Evolutionary conservation across 2,888 invertebrate genomes (phyloP), one percentile per base, ranked within the genome.

Genomic region (Furcula furcula): DNA sequence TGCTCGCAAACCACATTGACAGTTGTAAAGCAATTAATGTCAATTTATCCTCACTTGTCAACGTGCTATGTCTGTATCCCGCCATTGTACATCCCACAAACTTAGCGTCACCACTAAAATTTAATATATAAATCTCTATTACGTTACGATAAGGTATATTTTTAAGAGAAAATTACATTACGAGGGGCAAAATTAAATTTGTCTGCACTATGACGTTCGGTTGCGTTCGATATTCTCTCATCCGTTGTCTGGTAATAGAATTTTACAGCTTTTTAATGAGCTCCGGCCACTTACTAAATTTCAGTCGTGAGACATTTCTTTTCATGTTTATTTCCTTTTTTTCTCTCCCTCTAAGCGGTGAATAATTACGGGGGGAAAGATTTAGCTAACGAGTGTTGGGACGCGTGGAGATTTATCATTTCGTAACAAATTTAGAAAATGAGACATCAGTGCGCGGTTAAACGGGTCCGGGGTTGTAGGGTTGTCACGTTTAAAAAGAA

Each of bases 231-330:
- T 59, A 70, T 60, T 58, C 64, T 57, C 65, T 57, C 72, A 75
- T 76, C 72, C 69, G 66, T 65, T 71, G 63, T 70, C 76, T 70
- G 62, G 61, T 75, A 75, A 82, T 79, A 79, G 74, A 75, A 70
- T 76, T 85, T 85, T 85, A 86, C 84, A 83, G 80, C 84, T 81
- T 85, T 85, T 81, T 86, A 86, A 86, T 86, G 84, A 84, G 81
- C 76, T 59, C 65, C 62, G 66, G 69, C 78, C 77, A 75, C 79
- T 84, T 81, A 83, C 79, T 79, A 75, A 78, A 82, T 81, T 79
- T 76, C 75, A 74, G 57, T 61, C 58, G 61, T 55, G 65, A 64
- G 72, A 77, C 77, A 72, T 66, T 75, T 74, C 78, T 81, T 82
- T 85, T 80, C 76, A 82, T 80, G 76, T 83, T 79, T 64, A 57